Percentiles rank a stretch among this genome's conserved stretches.
Conservation (phyloP, 1,140 invertebrate species). For the Mya arenaria region DNA sequence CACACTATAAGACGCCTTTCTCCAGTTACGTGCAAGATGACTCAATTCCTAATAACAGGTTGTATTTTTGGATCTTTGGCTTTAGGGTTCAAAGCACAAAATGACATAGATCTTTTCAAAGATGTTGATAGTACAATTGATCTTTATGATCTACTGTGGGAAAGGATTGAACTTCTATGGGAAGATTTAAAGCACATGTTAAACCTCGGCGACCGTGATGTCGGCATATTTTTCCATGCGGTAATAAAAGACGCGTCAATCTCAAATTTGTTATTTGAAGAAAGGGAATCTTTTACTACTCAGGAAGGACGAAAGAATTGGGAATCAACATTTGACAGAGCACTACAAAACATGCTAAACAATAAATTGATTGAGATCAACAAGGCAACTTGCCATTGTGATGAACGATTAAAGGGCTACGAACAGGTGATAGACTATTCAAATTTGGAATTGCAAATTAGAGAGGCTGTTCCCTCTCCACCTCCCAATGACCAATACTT, state of each 20-base stretch:
- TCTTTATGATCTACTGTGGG: neutral
- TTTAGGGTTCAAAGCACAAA: neutral
- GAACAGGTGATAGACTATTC: neutral
- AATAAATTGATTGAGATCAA: neutral
- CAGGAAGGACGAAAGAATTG: neutral
- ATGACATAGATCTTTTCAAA: neutral
- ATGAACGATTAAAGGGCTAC: neutral
- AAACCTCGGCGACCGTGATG: neutral
- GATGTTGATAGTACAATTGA: too few relatives aligned
- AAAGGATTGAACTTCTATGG: neutral
- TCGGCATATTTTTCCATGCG: neutral
- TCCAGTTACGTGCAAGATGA: neutral
- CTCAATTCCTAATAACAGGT: constrained; percentile 5
- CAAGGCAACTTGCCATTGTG: neutral
- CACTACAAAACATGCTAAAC: neutral
- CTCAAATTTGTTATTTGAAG: neutral
- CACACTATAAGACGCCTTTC: neutral
- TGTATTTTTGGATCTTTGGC: constrained; percentile 10
- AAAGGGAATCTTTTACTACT: neutral
- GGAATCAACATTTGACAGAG: neutral
- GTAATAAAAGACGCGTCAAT: neutral
- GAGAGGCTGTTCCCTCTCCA: neutral
- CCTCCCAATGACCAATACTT: neutral
- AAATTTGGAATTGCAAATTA: neutral
- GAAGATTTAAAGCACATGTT: neutral